Base-by-base conservation (phyloP, 2,113 vertebrate species). In the Ascaphus truei region DNA sequence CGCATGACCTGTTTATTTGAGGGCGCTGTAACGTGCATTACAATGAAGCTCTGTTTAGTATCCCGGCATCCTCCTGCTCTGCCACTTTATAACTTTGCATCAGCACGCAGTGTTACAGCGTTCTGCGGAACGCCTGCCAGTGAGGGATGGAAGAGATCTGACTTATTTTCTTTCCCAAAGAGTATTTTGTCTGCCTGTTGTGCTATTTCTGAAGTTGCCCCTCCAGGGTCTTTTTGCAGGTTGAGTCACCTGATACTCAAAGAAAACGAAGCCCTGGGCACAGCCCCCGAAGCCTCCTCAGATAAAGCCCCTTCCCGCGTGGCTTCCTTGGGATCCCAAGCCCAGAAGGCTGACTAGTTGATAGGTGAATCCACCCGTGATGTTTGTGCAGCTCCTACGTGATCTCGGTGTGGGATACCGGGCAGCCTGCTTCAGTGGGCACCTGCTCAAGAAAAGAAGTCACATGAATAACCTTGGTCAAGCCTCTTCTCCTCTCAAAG, bases 321-420 rank as follows among this genome's bases (percentile, higher is more conserved):
- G 45, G 22, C 45, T 48, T 4, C 18, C 9, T 15, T 6, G 12
- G 13, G 25, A 27, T 15, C 13, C 23, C 50, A 6, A 29, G 7
- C 4, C 5, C 15, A 23, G 11, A 45, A 43, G 1, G 26, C n/a
- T 62, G 37, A 62, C 15, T 34, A 3, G 11, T 45, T 68, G 53
- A 68, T 53, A 68, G 39, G 65, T 58, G 52, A 68, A 57, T 47
- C 53, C 64, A 68, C 25, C 51, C 39, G 36, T 34, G 25, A 47
- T 15, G 26, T 45, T 25, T 23, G 16, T 20, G 26, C 36, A 45
- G 34, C 51, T 55, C 37, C 27, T 56, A 13, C 34, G 26, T 9
- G 2, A 20, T 30, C 52, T 33, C 29, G 26, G 15, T 56, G 53
- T 58, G 64, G 26, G 64, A 53, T 25, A 53, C 23, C 6, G 23